Percentiles rank a stretch among this genome's conserved stretches.
These are phyloP conservation scores for Heterohyrax brucei DNA, from an alignment of 2,797 vertebrate genomes.

Conservation along the genomic window DNA sequence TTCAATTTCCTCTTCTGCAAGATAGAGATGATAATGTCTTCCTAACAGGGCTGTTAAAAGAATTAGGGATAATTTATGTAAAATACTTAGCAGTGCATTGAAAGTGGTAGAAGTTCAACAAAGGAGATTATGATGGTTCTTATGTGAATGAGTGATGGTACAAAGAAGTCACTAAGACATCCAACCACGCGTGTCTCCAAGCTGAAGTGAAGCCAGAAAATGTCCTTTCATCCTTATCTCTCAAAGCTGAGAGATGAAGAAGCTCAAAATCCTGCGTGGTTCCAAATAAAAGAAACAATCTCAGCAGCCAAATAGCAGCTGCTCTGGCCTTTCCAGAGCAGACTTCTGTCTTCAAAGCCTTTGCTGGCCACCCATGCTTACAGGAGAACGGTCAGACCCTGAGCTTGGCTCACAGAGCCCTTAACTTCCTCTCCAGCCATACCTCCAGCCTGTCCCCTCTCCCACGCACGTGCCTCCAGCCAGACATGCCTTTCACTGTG, in stretches of 20 bases:
- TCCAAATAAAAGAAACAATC: conserved; percentile 32
- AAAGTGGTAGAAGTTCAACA: neutral
- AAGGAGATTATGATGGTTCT: neutral
- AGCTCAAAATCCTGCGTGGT: conserved; percentile 1
- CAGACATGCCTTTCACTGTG: neutral
- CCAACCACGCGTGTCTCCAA: neutral
- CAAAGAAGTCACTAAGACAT: neutral
- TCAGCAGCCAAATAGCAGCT: neutral
- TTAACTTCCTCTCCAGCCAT: neutral
- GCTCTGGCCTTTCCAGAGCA: neutral
- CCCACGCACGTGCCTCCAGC: neutral
- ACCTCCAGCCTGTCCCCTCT: neutral
- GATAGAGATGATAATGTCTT: neutral
- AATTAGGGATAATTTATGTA: neutral
- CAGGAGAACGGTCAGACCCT: neutral
- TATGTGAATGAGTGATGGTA: neutral
- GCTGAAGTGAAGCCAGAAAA: neutral
- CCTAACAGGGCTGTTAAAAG: neutral
- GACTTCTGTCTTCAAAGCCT: neutral
- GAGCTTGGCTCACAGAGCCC: neutral
- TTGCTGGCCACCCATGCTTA: neutral
- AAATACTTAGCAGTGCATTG: neutral
- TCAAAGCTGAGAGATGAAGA: neutral
- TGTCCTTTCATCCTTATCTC: conserved; percentile 20
- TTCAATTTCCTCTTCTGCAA: conserved; percentile 20